A percentile compares a stretch with the other conserved stretches of the same genome.
phyloP scores from a whole-genome alignment of 2,888 invertebrate species.

The Drosophila algonquin region DNA sequence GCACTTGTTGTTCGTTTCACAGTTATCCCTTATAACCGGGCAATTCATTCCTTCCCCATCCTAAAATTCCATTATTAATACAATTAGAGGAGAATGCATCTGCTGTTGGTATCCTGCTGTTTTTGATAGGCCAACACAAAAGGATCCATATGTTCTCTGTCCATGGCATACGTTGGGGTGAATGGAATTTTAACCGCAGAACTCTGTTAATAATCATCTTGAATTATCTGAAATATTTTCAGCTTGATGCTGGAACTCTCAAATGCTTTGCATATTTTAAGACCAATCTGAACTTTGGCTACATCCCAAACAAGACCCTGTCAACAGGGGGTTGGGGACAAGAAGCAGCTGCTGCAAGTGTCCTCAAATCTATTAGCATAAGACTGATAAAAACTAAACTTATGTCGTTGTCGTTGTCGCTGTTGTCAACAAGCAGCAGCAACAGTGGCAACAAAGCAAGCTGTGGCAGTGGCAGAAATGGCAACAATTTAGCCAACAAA shows the following conservation, averaged over 20 bases:
- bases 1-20: conserved; percentile 6
- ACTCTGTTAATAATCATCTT: conserved; percentile 3
- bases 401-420: conserved; percentile 66
- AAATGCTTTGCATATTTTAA: too few species aligned
- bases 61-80: conserved; percentile 23
- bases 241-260: too few species aligned
- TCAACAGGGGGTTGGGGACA: conserved; percentile 5
- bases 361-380: conserved; percentile 72
- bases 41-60: background rate
- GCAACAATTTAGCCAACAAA: conserved; percentile 44
- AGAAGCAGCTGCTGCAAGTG: conserved; percentile 56
- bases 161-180: background rate
- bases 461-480: background rate
- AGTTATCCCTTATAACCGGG: background rate
- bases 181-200: background rate
- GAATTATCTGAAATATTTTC: conserved; percentile 5
- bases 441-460: conserved; percentile 9
- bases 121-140: background rate
- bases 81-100: background rate
- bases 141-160: conserved; percentile 7
- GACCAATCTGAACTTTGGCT: conserved; percentile 28
- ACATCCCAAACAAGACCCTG: conserved; percentile 16
- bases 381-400: conserved; percentile 62
- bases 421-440: conserved; percentile 57
- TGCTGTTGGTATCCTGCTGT: background rate